Evolutionary conservation across 1,140 invertebrate genomes (phyloP).

Genomic region (Wasmannia auropunctata): DNA sequence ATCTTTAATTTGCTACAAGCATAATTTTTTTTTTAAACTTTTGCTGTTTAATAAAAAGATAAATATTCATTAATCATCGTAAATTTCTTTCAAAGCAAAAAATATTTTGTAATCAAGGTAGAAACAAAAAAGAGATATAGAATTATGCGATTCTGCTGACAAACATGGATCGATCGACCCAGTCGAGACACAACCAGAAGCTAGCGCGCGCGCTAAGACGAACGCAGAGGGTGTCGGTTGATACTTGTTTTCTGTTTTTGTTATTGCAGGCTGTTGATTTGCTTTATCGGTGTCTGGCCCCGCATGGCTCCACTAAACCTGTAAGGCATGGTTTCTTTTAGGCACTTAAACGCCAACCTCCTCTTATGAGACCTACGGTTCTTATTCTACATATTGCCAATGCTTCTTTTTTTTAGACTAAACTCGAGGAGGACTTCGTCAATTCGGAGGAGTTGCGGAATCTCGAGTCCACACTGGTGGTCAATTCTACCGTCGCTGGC

Average conservation of each 20-base stretch:
- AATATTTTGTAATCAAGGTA: conserved; percentile 20
- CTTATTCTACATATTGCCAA: conserved; percentile 62
- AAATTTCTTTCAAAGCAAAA: conserved; percentile 48
- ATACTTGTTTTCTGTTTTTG: conserved; percentile 84
- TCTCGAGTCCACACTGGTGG: conserved; percentile 72
- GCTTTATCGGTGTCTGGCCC: conserved; percentile 86
- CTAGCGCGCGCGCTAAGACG: conserved; percentile 23
- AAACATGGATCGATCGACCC: conserved; percentile 66
- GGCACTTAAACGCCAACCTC: conserved; percentile 74
- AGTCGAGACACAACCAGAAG: conserved; percentile 29
- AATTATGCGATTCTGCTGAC: conserved; percentile 48
- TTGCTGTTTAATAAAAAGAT: not conserved
- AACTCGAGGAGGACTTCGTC: conserved; percentile 83
- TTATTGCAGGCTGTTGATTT: conserved; percentile 86
- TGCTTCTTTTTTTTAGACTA: conserved; percentile 79
- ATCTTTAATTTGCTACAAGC: not conserved
- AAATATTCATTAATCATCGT: conserved; percentile 18
- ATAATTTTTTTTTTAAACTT: not conserved
- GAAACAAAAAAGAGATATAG: conserved; percentile 5
- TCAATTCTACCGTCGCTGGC: conserved; percentile 54
- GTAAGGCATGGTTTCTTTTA: conserved; percentile 86
- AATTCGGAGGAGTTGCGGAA: conserved; percentile 78
- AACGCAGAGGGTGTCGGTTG: conserved; percentile 80
- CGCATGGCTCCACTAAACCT: conserved; percentile 85
- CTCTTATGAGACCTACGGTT: conserved; percentile 49